Evolutionary conservation across 1,140 invertebrate genomes (phyloP).

Genomic region (Plodia interpunctella): DNA sequence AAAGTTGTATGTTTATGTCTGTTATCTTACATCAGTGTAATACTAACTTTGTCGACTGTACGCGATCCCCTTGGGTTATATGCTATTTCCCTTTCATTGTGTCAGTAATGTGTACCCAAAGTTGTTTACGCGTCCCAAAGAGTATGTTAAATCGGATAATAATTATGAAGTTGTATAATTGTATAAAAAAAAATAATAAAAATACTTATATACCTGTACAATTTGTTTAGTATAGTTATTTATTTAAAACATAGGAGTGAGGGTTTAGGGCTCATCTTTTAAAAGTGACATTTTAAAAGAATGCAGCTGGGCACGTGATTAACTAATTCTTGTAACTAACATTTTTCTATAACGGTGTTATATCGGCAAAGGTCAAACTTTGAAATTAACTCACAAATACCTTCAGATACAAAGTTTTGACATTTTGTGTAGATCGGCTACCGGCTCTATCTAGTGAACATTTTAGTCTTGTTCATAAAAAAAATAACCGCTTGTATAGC

Average conservation of each 20-base stretch:
- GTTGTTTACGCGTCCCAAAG: conserved; percentile 68
- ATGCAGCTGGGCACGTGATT: conserved; percentile 42
- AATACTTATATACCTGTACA: conserved; percentile 68
- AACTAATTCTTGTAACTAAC: conserved; percentile 49
- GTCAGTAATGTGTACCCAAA: conserved; percentile 54
- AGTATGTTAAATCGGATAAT: conserved; percentile 60
- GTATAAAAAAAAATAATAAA: conserved; percentile 68
- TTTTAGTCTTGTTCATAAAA: too few species aligned
- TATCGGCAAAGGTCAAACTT: conserved; percentile 68
- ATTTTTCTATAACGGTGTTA: conserved; percentile 13
- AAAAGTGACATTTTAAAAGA: conserved; percentile 70
- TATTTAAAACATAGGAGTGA: conserved; percentile 53
- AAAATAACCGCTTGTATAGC: too few species aligned
- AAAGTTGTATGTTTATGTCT: too few species aligned
- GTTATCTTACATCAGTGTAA: too few species aligned
- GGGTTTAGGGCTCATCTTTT: conserved; percentile 59
- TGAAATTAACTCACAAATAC: conserved; percentile 33
- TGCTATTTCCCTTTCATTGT: conserved; percentile 1
- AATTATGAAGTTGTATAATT: conserved; percentile 67
- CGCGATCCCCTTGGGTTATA: background rate
- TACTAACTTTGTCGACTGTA: too few species aligned
- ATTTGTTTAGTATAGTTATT: conserved; percentile 70
- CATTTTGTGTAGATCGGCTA: conserved; percentile 52
- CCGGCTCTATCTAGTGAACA: conserved; percentile 1
- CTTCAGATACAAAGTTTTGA: conserved; percentile 54